These are phyloP conservation scores for Eriocheir sinensis DNA, from an alignment of 1,140 invertebrate genomes.

Conservation along the genomic window DNA sequence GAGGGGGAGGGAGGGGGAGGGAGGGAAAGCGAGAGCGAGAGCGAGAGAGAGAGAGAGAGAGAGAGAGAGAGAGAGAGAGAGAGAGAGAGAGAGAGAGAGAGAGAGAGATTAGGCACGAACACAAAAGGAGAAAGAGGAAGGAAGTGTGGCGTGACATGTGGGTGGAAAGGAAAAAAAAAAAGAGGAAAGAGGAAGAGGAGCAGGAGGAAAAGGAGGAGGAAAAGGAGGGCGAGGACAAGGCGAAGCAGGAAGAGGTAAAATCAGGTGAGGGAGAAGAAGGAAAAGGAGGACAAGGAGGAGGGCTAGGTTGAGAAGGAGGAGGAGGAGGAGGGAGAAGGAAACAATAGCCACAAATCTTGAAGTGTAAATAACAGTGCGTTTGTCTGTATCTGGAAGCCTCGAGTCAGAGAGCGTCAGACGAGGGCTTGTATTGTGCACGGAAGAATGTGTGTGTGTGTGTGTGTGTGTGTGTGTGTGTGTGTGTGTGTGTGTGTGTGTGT, in stretches of 20 bases:
- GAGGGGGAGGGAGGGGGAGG: conserved; percentile 14
- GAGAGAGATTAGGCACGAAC: neutral
- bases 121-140: neutral
- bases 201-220: neutral
- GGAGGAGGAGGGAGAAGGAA: neutral
- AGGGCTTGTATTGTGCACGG: too few relatives aligned
- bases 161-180: neutral
- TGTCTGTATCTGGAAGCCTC: too few relatives aligned
- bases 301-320: too few relatives aligned
- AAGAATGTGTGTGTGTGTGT: too few relatives aligned
- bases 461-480: too few relatives aligned
- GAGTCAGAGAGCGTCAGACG: too few relatives aligned
- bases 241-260: neutral
- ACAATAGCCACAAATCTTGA: neutral
- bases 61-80: conserved; percentile 13
- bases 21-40: conserved; percentile 10
- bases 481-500: too few relatives aligned
- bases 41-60: conserved; percentile 27
- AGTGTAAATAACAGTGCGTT: too few relatives aligned
- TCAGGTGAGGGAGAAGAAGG: neutral
- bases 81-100: conserved; percentile 27
- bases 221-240: neutral
- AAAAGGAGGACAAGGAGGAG: neutral
- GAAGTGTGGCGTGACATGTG: neutral
- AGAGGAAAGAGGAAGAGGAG: neutral